Conservation (phyloP, 2,113 vertebrate genomes). For the Gopherus evgoodei region DNA sequence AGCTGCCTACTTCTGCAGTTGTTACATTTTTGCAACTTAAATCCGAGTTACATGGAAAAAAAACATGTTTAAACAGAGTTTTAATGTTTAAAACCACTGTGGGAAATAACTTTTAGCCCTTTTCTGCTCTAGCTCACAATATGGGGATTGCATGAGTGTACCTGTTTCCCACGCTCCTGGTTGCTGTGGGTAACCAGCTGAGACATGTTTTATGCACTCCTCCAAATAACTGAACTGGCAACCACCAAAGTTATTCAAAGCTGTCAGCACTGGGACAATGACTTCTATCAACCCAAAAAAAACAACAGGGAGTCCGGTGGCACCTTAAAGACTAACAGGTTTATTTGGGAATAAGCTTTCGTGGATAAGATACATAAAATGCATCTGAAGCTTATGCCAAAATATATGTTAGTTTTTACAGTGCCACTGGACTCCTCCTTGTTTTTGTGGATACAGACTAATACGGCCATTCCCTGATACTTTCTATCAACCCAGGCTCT, state of each 20-base stretch:
- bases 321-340: no score
- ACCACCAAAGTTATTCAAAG: slow-evolving; percentile 29
- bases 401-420: no score
- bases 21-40: background rate
- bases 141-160: slow-evolving; percentile 2
- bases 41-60: background rate
- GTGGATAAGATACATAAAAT: no score
- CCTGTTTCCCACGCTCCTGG: slow-evolving; percentile 60
- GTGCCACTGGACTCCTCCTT: no score
- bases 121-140: background rate
- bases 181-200: slow-evolving; percentile 40
- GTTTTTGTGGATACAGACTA: no score
- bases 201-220: slow-evolving; percentile 60
- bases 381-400: no score
- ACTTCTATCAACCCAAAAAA: background rate
- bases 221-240: slow-evolving; percentile 61
- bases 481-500: background rate
- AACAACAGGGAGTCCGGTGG: no score
- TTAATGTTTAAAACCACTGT: background rate
- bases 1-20: background rate
- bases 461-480: no score
- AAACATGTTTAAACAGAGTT: rapidly evolving
- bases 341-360: no score
- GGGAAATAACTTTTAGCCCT: slow-evolving; percentile 1
- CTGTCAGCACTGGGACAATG: slow-evolving; percentile 36